phyloP scores from a whole-genome alignment of 2,113 vertebrate genomes.

The Chroicocephalus ridibundus region DNA sequence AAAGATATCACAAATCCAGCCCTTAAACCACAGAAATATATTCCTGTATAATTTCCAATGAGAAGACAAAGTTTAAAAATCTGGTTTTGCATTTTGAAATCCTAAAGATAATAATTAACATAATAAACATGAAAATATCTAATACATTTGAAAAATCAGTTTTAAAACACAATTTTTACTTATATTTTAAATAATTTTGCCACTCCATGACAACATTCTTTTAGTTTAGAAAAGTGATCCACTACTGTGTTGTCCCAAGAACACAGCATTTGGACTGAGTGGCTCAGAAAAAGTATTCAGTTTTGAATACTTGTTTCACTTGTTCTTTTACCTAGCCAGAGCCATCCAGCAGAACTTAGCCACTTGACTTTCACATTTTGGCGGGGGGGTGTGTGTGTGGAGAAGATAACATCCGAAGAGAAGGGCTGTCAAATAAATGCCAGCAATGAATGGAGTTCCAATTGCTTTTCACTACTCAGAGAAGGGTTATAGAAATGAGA shows the following conservation, averaged over 20 bases:
- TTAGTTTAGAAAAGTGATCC: neutral
- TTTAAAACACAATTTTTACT: neutral
- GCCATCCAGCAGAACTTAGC: neutral
- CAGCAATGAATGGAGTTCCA: neutral
- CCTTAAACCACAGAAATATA: neutral
- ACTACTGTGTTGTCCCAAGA: neutral
- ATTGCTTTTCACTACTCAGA: neutral
- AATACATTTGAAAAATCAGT: neutral
- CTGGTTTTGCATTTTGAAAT: neutral
- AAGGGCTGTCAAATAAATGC: neutral
- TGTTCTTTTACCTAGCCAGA: neutral
- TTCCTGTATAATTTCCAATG: neutral
- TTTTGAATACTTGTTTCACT: neutral
- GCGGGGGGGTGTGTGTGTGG: too few relatives aligned
- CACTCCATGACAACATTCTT: neutral
- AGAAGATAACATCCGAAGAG: neutral
- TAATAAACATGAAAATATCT: neutral
- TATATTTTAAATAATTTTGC: neutral
- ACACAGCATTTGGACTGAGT: neutral
- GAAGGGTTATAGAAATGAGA: neutral
- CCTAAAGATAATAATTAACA: neutral
- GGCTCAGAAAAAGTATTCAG: neutral
- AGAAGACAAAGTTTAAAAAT: neutral
- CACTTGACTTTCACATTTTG: too few relatives aligned
- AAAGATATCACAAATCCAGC: neutral